phyloP scores from a whole-genome alignment of 1,140 invertebrate species.

The Gerris buenoi region DNA sequence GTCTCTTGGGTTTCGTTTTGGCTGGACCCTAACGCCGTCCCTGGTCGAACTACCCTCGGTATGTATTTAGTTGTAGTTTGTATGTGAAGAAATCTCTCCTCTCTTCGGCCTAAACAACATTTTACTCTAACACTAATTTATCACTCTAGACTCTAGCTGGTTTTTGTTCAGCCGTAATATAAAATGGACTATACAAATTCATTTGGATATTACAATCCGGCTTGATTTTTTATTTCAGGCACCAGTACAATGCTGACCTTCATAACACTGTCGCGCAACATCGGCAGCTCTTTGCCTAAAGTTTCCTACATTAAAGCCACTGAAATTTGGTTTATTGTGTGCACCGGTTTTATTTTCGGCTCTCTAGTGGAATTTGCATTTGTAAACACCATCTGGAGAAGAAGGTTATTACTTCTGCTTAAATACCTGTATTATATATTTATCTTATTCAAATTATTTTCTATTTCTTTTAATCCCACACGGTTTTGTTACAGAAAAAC shows the following conservation, averaged over 20 bases:
- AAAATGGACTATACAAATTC: no score
- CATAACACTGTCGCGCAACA: slow-evolving; percentile 66
- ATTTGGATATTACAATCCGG: no score
- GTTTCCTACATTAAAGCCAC: slow-evolving; percentile 83
- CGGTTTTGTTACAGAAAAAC: slow-evolving; percentile 45
- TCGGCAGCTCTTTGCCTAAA: slow-evolving; percentile 67
- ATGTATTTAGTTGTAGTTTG: no score
- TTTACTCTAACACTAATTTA: no score
- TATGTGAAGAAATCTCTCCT: no score
- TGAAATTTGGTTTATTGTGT: slow-evolving; percentile 77
- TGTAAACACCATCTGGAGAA: slow-evolving; percentile 72
- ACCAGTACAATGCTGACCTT: slow-evolving; percentile 74
- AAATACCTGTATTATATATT: not conserved
- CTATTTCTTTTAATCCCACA: no score
- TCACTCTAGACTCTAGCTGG: no score
- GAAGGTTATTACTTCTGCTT: slow-evolving; percentile 45
- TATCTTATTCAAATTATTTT: not conserved
- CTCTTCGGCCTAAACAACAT: no score
- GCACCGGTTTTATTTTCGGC: slow-evolving; percentile 67
- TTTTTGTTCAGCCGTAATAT: no score
- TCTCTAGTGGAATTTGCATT: slow-evolving; percentile 79
- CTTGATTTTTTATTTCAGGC: slow-evolving; percentile 32
- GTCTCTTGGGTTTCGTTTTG: slow-evolving; percentile 85
- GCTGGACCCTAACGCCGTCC: slow-evolving; percentile 71
- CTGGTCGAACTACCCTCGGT: slow-evolving; percentile 64